Percentiles rank a stretch among this genome's conserved stretches.
phyloP scores from a whole-genome alignment of 2,113 vertebrate genomes.

The Struthidea cinerea region DNA sequence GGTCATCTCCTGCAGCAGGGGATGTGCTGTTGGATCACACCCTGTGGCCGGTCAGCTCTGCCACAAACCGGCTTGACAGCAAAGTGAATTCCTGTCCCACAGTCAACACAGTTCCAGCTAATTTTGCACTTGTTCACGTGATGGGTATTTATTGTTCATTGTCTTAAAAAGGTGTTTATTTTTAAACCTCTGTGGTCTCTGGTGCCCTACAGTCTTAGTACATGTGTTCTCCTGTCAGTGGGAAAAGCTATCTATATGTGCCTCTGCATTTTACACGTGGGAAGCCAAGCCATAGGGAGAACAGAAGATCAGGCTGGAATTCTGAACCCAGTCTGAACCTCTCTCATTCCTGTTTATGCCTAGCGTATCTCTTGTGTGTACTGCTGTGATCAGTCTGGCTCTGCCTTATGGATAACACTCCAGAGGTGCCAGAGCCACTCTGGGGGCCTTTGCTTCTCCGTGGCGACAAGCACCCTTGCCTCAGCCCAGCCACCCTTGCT shows the following conservation, averaged over 20 bases:
- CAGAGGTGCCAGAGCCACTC: background rate
- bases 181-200: background rate
- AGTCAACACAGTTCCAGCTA: background rate
- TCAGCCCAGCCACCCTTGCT: background rate
- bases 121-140: conserved; percentile 21
- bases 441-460: background rate
- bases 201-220: background rate
- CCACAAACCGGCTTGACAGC: background rate
- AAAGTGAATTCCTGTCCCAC: background rate
- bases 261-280: background rate
- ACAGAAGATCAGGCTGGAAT: background rate
- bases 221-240: background rate
- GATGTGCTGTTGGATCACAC: background rate
- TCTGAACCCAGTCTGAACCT: background rate
- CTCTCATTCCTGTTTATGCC: background rate
- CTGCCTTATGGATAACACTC: background rate
- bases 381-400: background rate
- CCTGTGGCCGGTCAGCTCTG: background rate
- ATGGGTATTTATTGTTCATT: conserved; percentile 12
- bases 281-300: background rate
- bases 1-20: background rate
- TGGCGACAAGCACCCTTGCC: accelerated
- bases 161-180: conserved; percentile 26
- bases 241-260: background rate
- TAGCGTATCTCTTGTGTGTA: accelerated